Conservation (phyloP, 2,113 vertebrate genomes). For the Clarias batrachus region DNA sequence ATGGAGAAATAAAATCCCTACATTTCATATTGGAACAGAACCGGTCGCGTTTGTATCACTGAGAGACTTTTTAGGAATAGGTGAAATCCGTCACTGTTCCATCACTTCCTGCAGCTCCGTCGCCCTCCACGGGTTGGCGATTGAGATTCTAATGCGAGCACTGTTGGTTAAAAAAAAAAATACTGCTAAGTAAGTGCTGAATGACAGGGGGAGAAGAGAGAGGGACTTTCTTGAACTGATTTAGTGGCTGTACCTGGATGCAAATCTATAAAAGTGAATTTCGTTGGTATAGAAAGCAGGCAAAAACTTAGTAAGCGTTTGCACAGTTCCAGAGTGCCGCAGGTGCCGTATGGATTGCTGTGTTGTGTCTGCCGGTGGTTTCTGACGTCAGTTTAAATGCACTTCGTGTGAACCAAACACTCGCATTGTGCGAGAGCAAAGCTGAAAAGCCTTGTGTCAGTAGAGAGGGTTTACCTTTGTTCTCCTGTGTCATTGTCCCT, state of each 20-base stretch:
- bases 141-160: background rate
- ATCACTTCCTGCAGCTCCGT: slow-evolving; percentile 2
- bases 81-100: background rate
- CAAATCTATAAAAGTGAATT: background rate
- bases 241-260: background rate
- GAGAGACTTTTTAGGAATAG: background rate
- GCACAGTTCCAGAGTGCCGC: background rate
- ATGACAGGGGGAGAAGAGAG: background rate
- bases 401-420: background rate
- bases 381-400: background rate
- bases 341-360: background rate
- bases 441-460: background rate
- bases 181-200: background rate
- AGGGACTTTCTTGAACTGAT: background rate
- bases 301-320: slow-evolving; percentile 6
- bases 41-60: background rate
- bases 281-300: background rate
- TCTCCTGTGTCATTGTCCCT: slow-evolving; percentile 28
- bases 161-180: background rate
- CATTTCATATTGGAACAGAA: slow-evolving; percentile 36
- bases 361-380: background rate
- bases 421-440: slow-evolving; percentile 12
- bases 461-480: slow-evolving; percentile 38
- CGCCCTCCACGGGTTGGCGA: background rate
- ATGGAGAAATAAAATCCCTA: background rate